Evolutionary conservation across 2,888 invertebrate species (phyloP), one percentile per base, ranked within the genome.

Genomic region (Lepetodrilus schrolli): DNA sequence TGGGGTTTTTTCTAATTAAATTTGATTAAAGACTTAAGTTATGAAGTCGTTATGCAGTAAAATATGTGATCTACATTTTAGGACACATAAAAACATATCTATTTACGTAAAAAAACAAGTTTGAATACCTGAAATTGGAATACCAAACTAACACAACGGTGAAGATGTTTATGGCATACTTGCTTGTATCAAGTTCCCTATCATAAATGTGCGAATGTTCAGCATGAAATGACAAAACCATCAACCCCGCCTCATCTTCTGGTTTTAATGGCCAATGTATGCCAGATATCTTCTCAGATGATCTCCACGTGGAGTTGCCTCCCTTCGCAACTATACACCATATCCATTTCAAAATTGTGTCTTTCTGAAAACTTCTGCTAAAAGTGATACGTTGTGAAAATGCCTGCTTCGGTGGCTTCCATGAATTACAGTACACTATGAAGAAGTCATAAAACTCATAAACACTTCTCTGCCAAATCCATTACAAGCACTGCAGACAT

Each of bases 51-150:
- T n/a, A n/a, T n/a, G n/a, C n/a, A n/a, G n/a, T n/a, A n/a, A n/a
- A n/a, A n/a, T n/a, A n/a, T n/a, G n/a, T n/a, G n/a, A n/a, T n/a
- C n/a, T n/a, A n/a, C n/a, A n/a, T 21, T 48, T 48, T 48, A 17
- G 48, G 20, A 17, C 30, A 30, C 26, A 58, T 30, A 17, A 58
- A 26, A 58, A 58, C 58, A 58, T 17, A 58, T 13, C 34, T 58
- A 17, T 34, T 34, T 23, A 17, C 34, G 26, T n/a, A 58, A 30
- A 48, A 58, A 58, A 58, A 23, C 30, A 30, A 58, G 26, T 30
- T 58, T 58, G 58, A 58, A 26, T 30, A 30, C 26, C 26, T 23
- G 30, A 58, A 58, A 58, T 58, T 58, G 58, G 58, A 58, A 58
- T 58, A 34, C 58, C 58, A 58, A 17, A 34, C 13, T 13, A 30